Conservation (phyloP, 2,797 vertebrate species). For the Sus cebifrons region DNA sequence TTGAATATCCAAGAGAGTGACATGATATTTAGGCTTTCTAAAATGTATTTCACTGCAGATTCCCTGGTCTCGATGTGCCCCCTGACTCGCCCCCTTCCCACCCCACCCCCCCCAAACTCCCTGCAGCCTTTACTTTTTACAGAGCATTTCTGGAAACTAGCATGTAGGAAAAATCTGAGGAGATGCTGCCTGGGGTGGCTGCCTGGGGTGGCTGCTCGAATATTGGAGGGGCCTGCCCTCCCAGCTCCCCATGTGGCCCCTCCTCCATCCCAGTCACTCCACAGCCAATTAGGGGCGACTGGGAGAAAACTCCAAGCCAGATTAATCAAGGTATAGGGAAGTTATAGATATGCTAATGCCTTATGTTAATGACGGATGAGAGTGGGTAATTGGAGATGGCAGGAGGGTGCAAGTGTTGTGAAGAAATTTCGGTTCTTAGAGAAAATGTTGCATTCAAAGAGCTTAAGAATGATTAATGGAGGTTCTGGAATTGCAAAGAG, state of each 20-base stretch:
- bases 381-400: conserved; percentile 75
- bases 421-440: conserved; percentile 77
- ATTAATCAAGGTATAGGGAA: conserved; percentile 72
- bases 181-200: not conserved
- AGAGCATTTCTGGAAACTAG: not conserved
- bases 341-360: conserved; percentile 75
- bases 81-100: no score
- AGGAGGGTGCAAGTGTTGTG: conserved; percentile 50
- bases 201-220: no score
- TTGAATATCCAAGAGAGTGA: not conserved
- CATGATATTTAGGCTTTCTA: not conserved
- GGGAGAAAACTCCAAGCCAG: conserved; percentile 49
- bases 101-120: no score
- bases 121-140: not conserved
- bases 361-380: conserved; percentile 82
- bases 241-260: no score
- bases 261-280: not conserved
- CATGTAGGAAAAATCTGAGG: not conserved
- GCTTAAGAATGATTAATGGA: conserved; percentile 85
- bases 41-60: not conserved
- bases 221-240: no score
- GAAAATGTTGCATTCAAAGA: conserved; percentile 82
- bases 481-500: conserved; percentile 76
- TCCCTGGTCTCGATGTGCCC: fast-evolving
- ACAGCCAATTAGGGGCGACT: not conserved